Evolutionary conservation across 2,797 vertebrate genomes (phyloP).

Genomic region (Semaprochilodus insignis): DNA sequence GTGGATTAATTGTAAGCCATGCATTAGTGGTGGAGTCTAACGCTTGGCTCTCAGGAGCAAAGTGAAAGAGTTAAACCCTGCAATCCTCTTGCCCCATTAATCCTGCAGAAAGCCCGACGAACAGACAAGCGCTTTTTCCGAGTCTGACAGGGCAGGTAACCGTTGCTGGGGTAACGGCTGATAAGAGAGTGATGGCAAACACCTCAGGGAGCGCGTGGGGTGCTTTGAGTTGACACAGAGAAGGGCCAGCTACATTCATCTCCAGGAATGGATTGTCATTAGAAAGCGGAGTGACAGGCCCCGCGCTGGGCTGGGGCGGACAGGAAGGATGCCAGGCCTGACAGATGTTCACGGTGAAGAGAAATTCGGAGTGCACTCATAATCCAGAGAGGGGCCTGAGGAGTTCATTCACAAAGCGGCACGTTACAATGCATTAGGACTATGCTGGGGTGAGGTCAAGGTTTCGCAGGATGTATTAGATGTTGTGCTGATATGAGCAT

Average conservation of each 20-base stretch:
- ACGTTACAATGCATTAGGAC: background rate
- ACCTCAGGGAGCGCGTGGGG: constrained; percentile 59
- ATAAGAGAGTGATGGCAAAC: constrained; percentile 66
- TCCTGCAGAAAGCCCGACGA: constrained; percentile 27
- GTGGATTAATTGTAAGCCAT: constrained; percentile 25
- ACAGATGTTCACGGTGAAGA: constrained; percentile 45
- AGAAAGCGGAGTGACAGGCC: constrained; percentile 49
- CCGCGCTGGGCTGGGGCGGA: constrained; percentile 22
- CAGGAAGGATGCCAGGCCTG: constrained; percentile 28
- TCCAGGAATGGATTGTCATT: constrained; percentile 49
- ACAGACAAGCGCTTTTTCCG: constrained; percentile 40
- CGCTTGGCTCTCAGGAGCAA: constrained; percentile 36
- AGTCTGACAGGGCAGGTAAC: constrained; percentile 60
- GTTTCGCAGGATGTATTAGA: background rate
- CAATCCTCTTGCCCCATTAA: constrained; percentile 40
- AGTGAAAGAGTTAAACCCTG: constrained; percentile 49
- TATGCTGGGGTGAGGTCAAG: background rate
- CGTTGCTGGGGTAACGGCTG: constrained; percentile 69
- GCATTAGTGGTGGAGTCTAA: constrained; percentile 16
- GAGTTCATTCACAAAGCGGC: background rate
- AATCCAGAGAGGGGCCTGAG: constrained; percentile 4
- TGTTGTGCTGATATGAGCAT: background rate
- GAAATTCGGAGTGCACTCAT: background rate
- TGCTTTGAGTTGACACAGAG: constrained; percentile 48
- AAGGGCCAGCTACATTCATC: constrained; percentile 49